Conservation (phyloP, 2,113 vertebrate species). For the Gallinago paraguaiae region DNA sequence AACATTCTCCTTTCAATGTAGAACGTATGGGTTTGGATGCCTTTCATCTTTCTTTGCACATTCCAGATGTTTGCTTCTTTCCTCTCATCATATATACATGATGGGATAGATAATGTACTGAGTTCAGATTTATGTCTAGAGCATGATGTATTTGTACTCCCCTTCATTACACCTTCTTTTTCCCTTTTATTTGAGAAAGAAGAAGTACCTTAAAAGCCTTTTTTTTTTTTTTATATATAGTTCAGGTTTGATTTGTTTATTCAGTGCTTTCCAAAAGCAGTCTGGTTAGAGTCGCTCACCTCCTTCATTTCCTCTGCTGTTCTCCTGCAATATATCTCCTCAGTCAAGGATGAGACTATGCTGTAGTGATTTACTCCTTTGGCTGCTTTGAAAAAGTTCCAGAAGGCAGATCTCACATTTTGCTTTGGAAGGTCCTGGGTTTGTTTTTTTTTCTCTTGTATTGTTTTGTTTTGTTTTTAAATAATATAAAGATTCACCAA, state of each 20-base stretch:
- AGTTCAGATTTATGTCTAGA: slow-evolving; percentile 30
- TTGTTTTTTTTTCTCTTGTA: background rate
- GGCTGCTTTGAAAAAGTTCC: background rate
- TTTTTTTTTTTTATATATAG: background rate
- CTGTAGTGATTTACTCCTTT: background rate
- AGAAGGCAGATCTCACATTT: background rate
- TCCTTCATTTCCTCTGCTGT: slow-evolving; percentile 24
- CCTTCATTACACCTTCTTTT: slow-evolving; percentile 25
- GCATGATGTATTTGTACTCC: slow-evolving; percentile 31
- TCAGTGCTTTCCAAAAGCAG: slow-evolving; percentile 9
- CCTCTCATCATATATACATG: slow-evolving; percentile 1
- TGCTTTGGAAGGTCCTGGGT: background rate
- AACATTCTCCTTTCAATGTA: slow-evolving; percentile 54
- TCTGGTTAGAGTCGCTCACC: background rate
- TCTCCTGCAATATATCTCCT: slow-evolving; percentile 1
- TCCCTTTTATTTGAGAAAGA: slow-evolving; percentile 5
- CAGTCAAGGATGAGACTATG: background rate
- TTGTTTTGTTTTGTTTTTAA: background rate
- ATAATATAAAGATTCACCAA: background rate
- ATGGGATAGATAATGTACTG: slow-evolving; percentile 36
- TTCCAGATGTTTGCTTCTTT: slow-evolving; percentile 62
- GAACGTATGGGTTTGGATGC: background rate
- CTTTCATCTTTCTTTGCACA: slow-evolving; percentile 56
- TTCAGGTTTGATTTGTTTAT: slow-evolving; percentile 60
- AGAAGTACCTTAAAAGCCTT: slow-evolving; percentile 43